Evolutionary conservation across 92 coral and sea anemone species (phyloP), one percentile per base, ranked within the genome.

Genomic region (Parazoanthus atlanticus): DNA sequence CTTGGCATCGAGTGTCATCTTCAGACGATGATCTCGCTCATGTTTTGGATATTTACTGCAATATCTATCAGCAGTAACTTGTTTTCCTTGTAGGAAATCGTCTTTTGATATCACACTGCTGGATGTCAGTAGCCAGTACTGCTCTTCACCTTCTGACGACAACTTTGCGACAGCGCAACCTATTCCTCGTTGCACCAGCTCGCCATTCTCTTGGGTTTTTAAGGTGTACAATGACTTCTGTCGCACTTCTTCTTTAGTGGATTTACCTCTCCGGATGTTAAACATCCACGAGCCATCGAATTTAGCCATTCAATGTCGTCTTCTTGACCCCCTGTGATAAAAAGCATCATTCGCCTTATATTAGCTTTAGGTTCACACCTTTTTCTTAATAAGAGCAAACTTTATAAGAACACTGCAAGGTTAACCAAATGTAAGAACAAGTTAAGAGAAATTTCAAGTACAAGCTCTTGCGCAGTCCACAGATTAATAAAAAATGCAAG

Each of bases 221-320:
- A 72, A 19, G 76, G 40, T 72, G 76, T 72, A 72, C 38, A 72
- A 21, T 2, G 76, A 72, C 76, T 72, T 72, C 76, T 72, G 76
- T 4, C n/a, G 76, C 32, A 72, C 34, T 28, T 31, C 76, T 15
- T 72, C 76, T 21, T 34, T 16, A 31, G 76, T 3, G 1, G 7
- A 6, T 31, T 11, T 34, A 72, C 76, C 38, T 30, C 40, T 34
- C 38, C 13, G 19, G 10, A 12, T 19, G 3, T 15, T 31, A 30
- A 30, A 72, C 40, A 72, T 10, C 76, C 58, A 52, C 4, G 58
- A 13, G 21, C 19, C 58, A 52, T 52, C 58, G 3, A n/a, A n/a
- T n/a, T n/a, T n/a, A 12, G 17, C 58, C 17, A 52, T 52, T 52
- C 12, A n/a, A 12, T 13, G 3, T 52, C 3, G 58, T 52, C 58